Conservation (phyloP, 2,888 invertebrate species). For the Chironomus tentans region DNA sequence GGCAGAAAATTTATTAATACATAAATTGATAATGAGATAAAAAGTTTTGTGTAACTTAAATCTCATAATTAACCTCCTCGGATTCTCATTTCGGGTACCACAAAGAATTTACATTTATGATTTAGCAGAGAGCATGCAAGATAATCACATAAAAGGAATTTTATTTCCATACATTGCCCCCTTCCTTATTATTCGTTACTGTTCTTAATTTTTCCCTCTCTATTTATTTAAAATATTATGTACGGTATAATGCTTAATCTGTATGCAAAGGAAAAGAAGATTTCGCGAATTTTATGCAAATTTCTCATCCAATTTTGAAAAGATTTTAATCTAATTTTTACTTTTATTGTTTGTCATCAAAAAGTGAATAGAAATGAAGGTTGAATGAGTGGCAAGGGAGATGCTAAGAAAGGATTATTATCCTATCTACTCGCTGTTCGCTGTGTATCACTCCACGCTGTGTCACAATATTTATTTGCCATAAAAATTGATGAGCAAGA, state of each 20-base stretch:
- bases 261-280: background rate
- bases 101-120: too few species aligned
- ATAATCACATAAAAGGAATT: too few species aligned
- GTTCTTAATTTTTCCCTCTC: too few species aligned
- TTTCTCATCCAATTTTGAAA: background rate
- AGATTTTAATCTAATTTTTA: constrained; percentile 3
- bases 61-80: background rate
- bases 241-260: too few species aligned
- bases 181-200: too few species aligned
- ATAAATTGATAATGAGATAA: constrained; percentile 7
- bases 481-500: constrained; percentile 25
- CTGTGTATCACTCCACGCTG: constrained; percentile 1
- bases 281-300: constrained; percentile 20
- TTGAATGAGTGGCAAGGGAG: constrained; percentile 2
- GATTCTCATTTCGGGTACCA: background rate
- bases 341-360: background rate
- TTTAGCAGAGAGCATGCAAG: too few species aligned
- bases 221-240: too few species aligned
- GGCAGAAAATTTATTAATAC: constrained; percentile 9
- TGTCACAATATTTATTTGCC: constrained; percentile 24
- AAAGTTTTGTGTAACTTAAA: background rate
- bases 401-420: constrained; percentile 8
- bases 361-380: background rate
- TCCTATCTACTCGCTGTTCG: background rate
- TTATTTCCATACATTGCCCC: too few species aligned